phyloP scores from a whole-genome alignment of 1,140 invertebrate species.

The Pseudoatta argentina region DNA sequence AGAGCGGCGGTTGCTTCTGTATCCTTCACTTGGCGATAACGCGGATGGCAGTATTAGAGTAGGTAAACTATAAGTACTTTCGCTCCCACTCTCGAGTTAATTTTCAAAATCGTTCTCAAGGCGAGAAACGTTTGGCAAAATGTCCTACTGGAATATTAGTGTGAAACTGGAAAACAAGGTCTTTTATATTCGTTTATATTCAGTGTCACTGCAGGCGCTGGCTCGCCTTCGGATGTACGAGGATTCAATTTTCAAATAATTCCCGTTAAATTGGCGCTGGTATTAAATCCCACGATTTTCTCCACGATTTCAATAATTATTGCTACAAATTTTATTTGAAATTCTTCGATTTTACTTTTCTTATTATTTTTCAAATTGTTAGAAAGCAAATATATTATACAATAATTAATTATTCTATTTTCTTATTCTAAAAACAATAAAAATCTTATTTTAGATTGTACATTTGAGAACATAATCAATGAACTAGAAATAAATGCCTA shows the following conservation, averaged over 20 bases:
- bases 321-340: not conserved
- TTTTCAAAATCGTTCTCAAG: slow-evolving; percentile 38
- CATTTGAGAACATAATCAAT: too few relatives aligned
- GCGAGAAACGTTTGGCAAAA: slow-evolving; percentile 9
- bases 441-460: too few relatives aligned
- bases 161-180: not conserved
- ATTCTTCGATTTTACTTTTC: not conserved
- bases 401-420: not conserved
- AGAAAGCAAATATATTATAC: not conserved
- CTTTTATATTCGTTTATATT: not conserved
- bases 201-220: not conserved
- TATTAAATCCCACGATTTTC: not conserved
- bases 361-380: not conserved
- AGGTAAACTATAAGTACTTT: slow-evolving; percentile 24
- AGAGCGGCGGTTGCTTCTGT: not conserved
- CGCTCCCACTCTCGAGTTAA: not conserved
- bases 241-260: not conserved
- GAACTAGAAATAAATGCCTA: too few relatives aligned
- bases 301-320: not conserved
- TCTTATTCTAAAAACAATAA: not conserved
- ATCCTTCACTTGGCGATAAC: slow-evolving; percentile 42
- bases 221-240: not conserved
- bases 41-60: slow-evolving; percentile 31
- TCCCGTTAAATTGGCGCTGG: not conserved
- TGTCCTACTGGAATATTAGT: slow-evolving; percentile 3